Conservation (phyloP, 64 coral and sea anemone genomes). For the Montipora cactus region DNA sequence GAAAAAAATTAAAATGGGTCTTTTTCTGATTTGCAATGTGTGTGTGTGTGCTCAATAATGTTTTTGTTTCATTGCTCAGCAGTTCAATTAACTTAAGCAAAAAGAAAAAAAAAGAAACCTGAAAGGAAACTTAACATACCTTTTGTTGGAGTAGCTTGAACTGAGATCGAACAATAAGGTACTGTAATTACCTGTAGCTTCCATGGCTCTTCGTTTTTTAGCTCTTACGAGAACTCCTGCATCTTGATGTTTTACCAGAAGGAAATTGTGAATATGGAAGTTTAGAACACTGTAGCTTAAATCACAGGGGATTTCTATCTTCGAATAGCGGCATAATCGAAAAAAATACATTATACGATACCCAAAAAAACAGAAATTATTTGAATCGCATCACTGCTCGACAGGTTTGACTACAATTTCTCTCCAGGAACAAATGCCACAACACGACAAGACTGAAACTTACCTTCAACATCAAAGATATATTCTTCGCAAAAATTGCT, state of each 20-base stretch:
- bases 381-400: not conserved
- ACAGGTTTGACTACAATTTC: not conserved
- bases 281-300: not conserved
- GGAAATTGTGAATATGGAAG: not conserved
- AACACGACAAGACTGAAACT: not conserved
- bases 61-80: not conserved
- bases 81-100: not conserved
- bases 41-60: not conserved
- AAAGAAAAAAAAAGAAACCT: constrained; percentile 22
- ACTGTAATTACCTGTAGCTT: constrained; percentile 49
- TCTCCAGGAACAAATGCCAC: not conserved
- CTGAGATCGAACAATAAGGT: not conserved
- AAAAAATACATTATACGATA: constrained; percentile 10
- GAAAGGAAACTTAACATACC: constrained; percentile 11
- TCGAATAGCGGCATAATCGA: not conserved
- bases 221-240: constrained; percentile 15
- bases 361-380: not conserved
- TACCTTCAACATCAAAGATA: constrained; percentile 44
- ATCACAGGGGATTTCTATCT: constrained; percentile 1
- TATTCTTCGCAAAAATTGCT: constrained; percentile 31
- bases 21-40: constrained; percentile 1
- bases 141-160: constrained; percentile 6
- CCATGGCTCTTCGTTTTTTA: constrained; percentile 69
- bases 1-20: not conserved
- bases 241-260: not conserved